A percentile compares a stretch with the other conserved stretches of the same genome.
These are phyloP conservation scores for Tanypteryx hageni DNA, from an alignment of 2,888 invertebrate genomes.

Conservation along the genomic window DNA sequence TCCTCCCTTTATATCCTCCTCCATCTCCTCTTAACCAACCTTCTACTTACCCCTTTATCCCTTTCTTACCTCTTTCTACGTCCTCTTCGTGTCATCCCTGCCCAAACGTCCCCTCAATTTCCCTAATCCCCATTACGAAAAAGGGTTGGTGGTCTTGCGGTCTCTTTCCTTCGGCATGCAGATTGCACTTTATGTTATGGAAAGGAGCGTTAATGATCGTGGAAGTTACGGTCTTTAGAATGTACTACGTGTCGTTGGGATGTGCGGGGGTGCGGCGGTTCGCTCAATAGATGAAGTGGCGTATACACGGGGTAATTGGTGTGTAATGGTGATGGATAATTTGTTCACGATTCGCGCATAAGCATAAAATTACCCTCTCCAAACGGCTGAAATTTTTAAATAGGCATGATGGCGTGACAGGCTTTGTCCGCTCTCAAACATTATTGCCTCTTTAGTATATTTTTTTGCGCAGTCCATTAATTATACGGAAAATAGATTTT, in stretches of 20 bases:
- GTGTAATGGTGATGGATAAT: slow-evolving; percentile 52
- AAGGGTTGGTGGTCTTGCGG: not conserved
- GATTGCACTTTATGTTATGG: not conserved
- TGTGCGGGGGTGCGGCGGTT: not conserved
- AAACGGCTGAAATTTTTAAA: too few relatives aligned
- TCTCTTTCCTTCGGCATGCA: not conserved
- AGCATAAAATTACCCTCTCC: not conserved
- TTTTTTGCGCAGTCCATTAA: too few relatives aligned
- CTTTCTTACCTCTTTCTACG: too few relatives aligned
- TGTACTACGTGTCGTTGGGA: not conserved
- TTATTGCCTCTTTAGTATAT: too few relatives aligned
- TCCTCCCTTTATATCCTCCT: too few relatives aligned
- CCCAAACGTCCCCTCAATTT: not conserved
- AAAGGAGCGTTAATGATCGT: not conserved
- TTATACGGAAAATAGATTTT: too few relatives aligned
- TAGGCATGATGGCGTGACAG: too few relatives aligned
- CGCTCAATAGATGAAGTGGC: not conserved
- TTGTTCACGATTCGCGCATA: not conserved
- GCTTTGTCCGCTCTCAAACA: too few relatives aligned
- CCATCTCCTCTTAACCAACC: too few relatives aligned
- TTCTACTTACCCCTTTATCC: too few relatives aligned
- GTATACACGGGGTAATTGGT: not conserved
- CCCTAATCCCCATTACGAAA: not conserved
- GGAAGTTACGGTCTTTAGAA: not conserved
- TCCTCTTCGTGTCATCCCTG: too few relatives aligned